Percentiles rank a stretch among this genome's conserved stretches.
These are phyloP conservation scores for Cliona cf. orientalis DNA, from an alignment of 37 sponge, comb jelly and placozoan genomes.

Conservation along the genomic window DNA sequence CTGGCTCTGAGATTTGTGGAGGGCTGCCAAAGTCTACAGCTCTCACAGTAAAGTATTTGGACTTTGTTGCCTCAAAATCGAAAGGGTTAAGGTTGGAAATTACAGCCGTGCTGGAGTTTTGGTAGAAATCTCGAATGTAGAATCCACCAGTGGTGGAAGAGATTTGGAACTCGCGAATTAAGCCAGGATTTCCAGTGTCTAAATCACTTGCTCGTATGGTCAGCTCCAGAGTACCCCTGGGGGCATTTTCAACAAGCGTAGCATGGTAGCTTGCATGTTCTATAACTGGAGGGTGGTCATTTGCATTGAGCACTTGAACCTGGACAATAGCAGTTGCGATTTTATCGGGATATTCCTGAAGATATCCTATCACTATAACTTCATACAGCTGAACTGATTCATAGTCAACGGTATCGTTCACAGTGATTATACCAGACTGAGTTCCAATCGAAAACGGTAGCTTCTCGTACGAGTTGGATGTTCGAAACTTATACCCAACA, in stretches of 20 bases:
- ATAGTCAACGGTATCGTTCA: conserved; percentile 39
- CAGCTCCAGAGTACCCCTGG: conserved; percentile 19
- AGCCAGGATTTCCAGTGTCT: conserved; percentile 24
- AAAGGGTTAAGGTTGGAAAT: conserved; percentile 46
- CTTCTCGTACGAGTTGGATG: neutral
- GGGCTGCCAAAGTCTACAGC: conserved; percentile 49
- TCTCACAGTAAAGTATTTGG: conserved; percentile 11
- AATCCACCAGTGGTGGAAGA: conserved; percentile 13
- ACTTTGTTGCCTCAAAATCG: conserved; percentile 40
- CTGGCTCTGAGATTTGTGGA: conserved; percentile 16
- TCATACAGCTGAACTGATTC: conserved; percentile 29
- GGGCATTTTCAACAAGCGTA: conserved; percentile 35
- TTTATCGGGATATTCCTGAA: conserved; percentile 6
- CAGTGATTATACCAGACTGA: conserved; percentile 32
- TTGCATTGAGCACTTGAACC: conserved; percentile 38
- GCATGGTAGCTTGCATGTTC: conserved; percentile 15
- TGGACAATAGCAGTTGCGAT: conserved; percentile 7
- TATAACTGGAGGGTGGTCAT: conserved; percentile 47
- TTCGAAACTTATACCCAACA: neutral
- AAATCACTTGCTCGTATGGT: conserved; percentile 10
- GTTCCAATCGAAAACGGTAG: conserved; percentile 26
- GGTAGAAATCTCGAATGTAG: conserved; percentile 33
- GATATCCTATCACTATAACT: conserved; percentile 18
- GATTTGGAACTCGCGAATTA: conserved; percentile 30
- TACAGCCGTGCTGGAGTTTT: conserved; percentile 8